A percentile compares a stretch with the other conserved stretches of the same genome.
phyloP scores from a whole-genome alignment of 2,113 vertebrate genomes.

The Nothobranchius kuhntae region DNA sequence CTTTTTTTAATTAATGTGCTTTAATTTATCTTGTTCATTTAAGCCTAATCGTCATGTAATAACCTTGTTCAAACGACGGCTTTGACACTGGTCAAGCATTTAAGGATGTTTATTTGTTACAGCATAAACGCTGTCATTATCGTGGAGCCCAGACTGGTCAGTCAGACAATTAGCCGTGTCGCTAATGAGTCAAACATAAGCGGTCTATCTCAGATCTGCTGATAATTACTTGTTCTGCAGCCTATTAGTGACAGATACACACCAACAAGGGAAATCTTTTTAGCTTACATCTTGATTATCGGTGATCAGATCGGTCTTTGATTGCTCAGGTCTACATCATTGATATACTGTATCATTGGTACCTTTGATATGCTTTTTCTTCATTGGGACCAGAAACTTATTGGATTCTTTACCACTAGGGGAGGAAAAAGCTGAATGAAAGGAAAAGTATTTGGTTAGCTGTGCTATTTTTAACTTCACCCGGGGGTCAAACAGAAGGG shows the following conservation, averaged over 20 bases:
- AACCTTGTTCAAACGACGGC: conserved; percentile 7
- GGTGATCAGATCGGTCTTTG: neutral
- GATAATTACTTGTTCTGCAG: conserved; percentile 32
- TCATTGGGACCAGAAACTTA: neutral
- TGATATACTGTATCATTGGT: neutral
- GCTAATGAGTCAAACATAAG: conserved; percentile 41
- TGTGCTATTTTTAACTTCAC: conserved; percentile 58
- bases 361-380: neutral
- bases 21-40: neutral
- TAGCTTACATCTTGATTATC: neutral
- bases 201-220: conserved; percentile 27
- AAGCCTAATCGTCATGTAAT: conserved; percentile 18
- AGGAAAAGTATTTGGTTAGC: conserved; percentile 3
- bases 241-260: conserved; percentile 14
- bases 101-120: conserved; percentile 37
- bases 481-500: conserved; percentile 34
- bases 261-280: neutral
- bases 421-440: neutral
- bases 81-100: neutral
- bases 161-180: conserved; percentile 33
- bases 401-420: neutral
- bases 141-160: conserved; percentile 14
- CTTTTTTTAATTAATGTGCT: conserved; percentile 6
- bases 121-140: conserved; percentile 29
- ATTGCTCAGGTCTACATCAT: neutral